A percentile compares a stretch with the other conserved stretches of the same genome.
phyloP scores from a whole-genome alignment of 2,113 vertebrate genomes.

The Anhinga rufa region DNA sequence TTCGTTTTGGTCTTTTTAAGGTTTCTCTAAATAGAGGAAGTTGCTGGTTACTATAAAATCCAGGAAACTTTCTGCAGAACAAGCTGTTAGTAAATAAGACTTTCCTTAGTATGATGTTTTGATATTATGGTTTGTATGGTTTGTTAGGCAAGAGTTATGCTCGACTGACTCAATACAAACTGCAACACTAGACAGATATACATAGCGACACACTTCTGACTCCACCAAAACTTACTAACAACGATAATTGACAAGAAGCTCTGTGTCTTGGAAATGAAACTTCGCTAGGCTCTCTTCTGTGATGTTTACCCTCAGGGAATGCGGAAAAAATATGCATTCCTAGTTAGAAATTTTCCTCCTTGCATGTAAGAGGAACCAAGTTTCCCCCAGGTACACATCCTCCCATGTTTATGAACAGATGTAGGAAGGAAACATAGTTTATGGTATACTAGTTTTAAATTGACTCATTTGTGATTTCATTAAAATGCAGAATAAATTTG shows the following conservation, averaged over 20 bases:
- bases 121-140: background rate
- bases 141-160: slow-evolving; percentile 17
- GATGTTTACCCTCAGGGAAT: slow-evolving; percentile 4
- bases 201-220: background rate
- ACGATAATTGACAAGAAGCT: background rate
- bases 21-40: background rate
- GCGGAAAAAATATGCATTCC: background rate
- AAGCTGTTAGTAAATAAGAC: background rate
- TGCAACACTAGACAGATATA: background rate
- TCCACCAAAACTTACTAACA: slow-evolving; percentile 15
- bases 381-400: slow-evolving; percentile 20
- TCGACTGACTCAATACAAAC: background rate
- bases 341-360: background rate
- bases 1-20: background rate
- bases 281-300: slow-evolving; percentile 1
- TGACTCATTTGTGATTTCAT: slow-evolving; percentile 59
- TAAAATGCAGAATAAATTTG: slow-evolving; percentile 56
- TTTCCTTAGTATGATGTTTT: background rate
- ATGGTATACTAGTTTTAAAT: slow-evolving; percentile 43
- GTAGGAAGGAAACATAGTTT: slow-evolving; percentile 44
- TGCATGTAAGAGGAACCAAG: background rate
- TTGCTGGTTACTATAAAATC: background rate
- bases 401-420: slow-evolving; percentile 42
- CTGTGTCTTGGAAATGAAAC: background rate
- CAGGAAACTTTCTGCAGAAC: background rate